phyloP scores from a whole-genome alignment of 1,140 invertebrate genomes.

The Platyscapa corneri region DNA sequence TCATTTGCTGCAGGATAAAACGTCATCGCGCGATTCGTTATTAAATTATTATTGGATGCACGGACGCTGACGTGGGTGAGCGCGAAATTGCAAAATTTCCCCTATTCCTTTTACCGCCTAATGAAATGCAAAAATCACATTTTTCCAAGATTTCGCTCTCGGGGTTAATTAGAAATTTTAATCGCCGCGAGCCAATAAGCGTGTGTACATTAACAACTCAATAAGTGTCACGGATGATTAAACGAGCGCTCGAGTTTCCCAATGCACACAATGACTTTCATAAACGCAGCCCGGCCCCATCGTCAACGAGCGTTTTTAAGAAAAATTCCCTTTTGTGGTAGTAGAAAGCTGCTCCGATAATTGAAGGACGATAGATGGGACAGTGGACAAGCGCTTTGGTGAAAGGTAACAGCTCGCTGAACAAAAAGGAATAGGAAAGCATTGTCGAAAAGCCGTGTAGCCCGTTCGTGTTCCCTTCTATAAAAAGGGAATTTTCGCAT shows the following conservation, averaged over 20 bases:
- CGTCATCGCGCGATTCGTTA: neutral
- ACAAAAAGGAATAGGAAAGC: neutral
- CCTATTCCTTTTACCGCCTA: too few relatives aligned
- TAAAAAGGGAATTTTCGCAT: neutral
- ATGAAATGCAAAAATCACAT: neutral
- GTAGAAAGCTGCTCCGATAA: neutral
- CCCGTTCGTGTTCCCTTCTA: neutral
- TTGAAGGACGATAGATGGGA: neutral
- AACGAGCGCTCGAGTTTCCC: neutral
- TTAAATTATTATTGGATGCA: neutral
- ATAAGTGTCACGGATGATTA: neutral
- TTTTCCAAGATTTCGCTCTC: neutral
- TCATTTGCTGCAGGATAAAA: slow-evolving; percentile 3
- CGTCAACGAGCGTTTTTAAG: neutral
- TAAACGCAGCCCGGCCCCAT: neutral
- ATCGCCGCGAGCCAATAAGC: neutral
- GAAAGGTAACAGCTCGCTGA: neutral
- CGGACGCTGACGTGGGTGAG: neutral
- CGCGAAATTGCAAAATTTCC: neutral
- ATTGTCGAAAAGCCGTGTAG: neutral
- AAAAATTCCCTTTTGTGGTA: neutral
- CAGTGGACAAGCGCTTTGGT: neutral
- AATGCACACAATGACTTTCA: neutral
- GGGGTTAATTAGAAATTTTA: slow-evolving; percentile 3
- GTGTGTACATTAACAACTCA: neutral